Percentiles rank a stretch among this genome's conserved stretches.
Conservation (phyloP, 2,797 vertebrate species). For the Sebastes oblongus region DNA sequence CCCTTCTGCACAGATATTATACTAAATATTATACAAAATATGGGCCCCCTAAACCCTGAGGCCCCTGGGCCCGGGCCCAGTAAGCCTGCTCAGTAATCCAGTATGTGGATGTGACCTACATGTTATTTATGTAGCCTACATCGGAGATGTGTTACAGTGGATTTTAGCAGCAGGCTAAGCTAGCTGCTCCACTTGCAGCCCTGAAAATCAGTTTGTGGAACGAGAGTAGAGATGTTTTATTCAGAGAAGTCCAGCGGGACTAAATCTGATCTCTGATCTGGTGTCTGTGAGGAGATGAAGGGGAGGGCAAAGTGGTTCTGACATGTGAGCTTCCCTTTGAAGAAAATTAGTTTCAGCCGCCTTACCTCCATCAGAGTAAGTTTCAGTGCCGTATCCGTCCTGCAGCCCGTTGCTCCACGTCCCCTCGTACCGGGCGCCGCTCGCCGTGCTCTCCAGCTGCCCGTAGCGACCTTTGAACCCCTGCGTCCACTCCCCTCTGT, state of each 20-base stretch:
- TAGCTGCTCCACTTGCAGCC: slow-evolving; percentile 43
- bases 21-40: neutral
- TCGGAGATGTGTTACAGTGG: slow-evolving; percentile 30
- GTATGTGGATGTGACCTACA: slow-evolving; percentile 55
- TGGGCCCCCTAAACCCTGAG: neutral
- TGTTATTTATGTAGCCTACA: slow-evolving; percentile 51
- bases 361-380: slow-evolving; percentile 98
- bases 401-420: slow-evolving; percentile 98
- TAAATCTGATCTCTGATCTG: neutral
- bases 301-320: neutral
- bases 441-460: slow-evolving; percentile 93
- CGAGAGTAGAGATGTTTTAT: neutral
- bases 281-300: neutral
- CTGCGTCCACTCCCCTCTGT: slow-evolving; percentile 97
- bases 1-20: neutral
- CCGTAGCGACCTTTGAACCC: slow-evolving; percentile 98
- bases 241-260: neutral
- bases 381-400: slow-evolving; percentile 97
- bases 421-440: slow-evolving; percentile 94
- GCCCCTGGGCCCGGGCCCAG: neutral
- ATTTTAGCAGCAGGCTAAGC: slow-evolving; percentile 17
- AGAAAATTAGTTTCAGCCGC: neutral
- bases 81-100: slow-evolving; percentile 15
- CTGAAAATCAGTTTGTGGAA: slow-evolving; percentile 4
- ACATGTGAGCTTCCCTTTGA: neutral